Base-by-base conservation (phyloP, 2,888 invertebrate genomes). In the Imbricaverruca yamaguchii region DNA sequence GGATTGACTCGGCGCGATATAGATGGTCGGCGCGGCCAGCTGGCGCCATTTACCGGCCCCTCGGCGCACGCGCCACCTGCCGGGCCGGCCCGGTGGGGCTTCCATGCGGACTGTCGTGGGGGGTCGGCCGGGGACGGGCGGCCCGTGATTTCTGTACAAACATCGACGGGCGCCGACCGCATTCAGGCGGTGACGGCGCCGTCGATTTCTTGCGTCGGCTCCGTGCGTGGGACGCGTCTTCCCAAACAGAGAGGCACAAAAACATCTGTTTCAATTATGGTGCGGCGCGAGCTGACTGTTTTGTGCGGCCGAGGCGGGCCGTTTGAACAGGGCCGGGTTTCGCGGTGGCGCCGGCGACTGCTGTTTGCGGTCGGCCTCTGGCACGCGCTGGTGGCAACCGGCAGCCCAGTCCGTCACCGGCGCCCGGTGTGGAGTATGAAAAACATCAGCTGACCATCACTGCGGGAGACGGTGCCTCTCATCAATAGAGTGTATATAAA, bases 91-190 rank as follows among this genome's bases (percentile, higher is more conserved):
- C 61, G 18, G 13, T 18, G 13, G 18, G 18, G 18, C 18, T 21
- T 21, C 61, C 12, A 15, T 8, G 61, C 61, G 0, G 61, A 61
- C 18, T 18, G 61, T 18, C 8, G 61, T 15, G 18, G 15, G 61
- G 25, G 25, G n/a, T 23, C 65, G 65, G 7, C 39, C 39, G 39
- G 7, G 25, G 9, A 8, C 65, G n/a, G 65, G n/a, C 67, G 25
- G 67, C 18, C 25, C 67, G 67, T 25, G 67, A 67, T 67, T 67
- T 67, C 67, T 13, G 67, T 8, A n/a, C 67, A 67, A 67, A 67
- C 67, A 67, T 13, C 4, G 67, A 25, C 7, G 18, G 23, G 65
- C 65, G 9, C 39, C 39, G 9, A 8, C 63, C 18, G 18, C 18
- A 10, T 65, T 23, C 13, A 23, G 67, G 2, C n/a, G 67, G 25